These are phyloP conservation scores for Ceratosolen fusciceps DNA, from an alignment of 1,140 invertebrate genomes.

Conservation along the genomic window DNA sequence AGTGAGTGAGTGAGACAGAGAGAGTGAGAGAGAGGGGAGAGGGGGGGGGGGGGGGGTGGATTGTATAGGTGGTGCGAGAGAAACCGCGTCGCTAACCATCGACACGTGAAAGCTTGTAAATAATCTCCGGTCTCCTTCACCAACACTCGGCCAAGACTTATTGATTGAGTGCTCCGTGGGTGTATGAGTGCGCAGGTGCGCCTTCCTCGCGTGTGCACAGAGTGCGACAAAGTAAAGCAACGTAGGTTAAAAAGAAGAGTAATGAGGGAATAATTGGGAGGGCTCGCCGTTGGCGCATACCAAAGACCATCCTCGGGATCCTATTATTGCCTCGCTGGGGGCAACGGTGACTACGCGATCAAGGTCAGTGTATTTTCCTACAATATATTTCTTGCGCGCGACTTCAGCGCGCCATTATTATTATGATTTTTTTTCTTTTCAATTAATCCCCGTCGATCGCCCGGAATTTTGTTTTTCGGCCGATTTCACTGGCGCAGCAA, in stretches of 20 bases:
- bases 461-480: too few species aligned
- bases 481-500: too few species aligned
- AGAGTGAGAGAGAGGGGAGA: too few species aligned
- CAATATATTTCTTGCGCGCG: too few species aligned
- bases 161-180: slow-evolving; percentile 12
- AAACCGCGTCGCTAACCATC: neutral
- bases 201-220: neutral
- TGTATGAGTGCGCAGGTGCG: slow-evolving; percentile 39
- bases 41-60: neutral
- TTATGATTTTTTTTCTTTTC: neutral
- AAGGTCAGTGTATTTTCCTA: too few species aligned
- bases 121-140: slow-evolving; percentile 4
- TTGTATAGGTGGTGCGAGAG: neutral
- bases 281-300: neutral
- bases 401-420: neutral
- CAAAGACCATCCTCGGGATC: neutral
- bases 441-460: neutral
- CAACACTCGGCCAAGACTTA: slow-evolving; percentile 23
- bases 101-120: neutral
- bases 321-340: too few species aligned
- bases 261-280: neutral
- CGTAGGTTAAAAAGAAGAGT: neutral
- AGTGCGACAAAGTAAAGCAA: neutral
- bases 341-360: too few species aligned
- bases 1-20: neutral